Percentiles rank a stretch among this genome's conserved stretches.
These are phyloP conservation scores for Eutolmus rufibarbis DNA, from an alignment of 2,888 invertebrate species.

Conservation along the genomic window DNA sequence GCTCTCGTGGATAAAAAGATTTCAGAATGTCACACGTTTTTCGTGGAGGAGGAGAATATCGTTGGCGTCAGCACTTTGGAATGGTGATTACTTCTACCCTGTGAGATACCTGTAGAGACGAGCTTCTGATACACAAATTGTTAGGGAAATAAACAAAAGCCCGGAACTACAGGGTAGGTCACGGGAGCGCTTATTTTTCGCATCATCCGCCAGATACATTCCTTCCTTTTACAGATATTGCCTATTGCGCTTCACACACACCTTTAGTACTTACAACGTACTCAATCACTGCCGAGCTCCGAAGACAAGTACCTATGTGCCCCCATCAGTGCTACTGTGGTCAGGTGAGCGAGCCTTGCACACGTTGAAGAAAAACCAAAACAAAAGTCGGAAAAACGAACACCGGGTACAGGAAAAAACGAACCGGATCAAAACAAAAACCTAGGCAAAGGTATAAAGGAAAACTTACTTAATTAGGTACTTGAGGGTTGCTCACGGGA, in stretches of 20 bases:
- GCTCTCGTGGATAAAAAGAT: neutral
- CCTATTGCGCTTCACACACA: neutral
- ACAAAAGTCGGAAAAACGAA: neutral
- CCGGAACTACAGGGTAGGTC: conserved; percentile 99
- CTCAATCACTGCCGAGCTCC: neutral
- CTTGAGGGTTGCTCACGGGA: neutral
- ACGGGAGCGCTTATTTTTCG: conserved; percentile 81
- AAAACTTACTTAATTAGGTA: conserved; percentile 20
- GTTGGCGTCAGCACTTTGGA: neutral
- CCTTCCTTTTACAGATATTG: neutral
- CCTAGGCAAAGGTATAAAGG: neutral
- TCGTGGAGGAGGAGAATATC: neutral
- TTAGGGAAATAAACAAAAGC: conserved; percentile 87
- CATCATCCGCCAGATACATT: neutral
- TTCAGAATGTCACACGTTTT: neutral
- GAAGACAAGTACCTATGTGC: neutral
- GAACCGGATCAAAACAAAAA: conserved; percentile 24
- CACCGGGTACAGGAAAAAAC: neutral
- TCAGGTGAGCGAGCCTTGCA: conserved; percentile 31
- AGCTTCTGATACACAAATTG: conserved; percentile 83
- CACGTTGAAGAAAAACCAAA: conserved; percentile 14
- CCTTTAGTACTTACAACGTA: neutral
- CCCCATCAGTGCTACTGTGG: neutral
- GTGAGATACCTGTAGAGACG: conserved; percentile 99
- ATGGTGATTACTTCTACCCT: conserved; percentile 68